Base-by-base conservation (phyloP, 92 coral and sea anemone species). In the Micromussa lordhowensis region DNA sequence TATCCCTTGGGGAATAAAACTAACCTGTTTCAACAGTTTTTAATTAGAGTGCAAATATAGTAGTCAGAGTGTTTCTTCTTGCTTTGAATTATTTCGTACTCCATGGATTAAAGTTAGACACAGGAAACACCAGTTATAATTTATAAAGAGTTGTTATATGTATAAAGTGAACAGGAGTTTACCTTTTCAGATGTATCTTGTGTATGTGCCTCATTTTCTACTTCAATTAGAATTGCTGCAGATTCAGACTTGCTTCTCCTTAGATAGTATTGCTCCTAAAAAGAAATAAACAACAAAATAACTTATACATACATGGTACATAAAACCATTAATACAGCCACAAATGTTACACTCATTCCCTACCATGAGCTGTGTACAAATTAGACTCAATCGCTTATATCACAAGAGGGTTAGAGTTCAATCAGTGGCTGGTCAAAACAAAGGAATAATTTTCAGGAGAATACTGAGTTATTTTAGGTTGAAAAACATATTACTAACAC, bases 191-290 rank as follows among this genome's bases (percentile, higher is more conserved):
- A 26, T 64, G 44, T 9, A 54, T 29, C 85, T 68, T 84, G 80
- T 18, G 14, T 17, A 3, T 26, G 36, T 24, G 34, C 87, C 77
- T 85, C 87, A 54, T 82, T 82, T 78, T 68, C 75, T 40, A 51
- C 80, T 44, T 69, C 93, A n/a, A 89, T 69, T 29, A 95, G 89
- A 68, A 92, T 72, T 40, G 94, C 87, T 31, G 77, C 79, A 10
- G 94, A 88, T 51, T 93, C 87, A 2, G 79, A 88, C 64, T 92
- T 94, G 28, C 68, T 91, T 48, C 94, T 91, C 68, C 81, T 84
- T 80, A 77, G 73, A 36, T 84, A 81, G 81, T 94, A 91, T 73
- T 95, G 94, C 38, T 93, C 96, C 98, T 95, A 49, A 53, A 59
- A 24, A 54, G 21, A 35, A 58, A 2, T 3, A 9, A 32, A 77